Evolutionary conservation across 2,797 vertebrate genomes (phyloP).

Genomic region (Propithecus perrieri): DNA sequence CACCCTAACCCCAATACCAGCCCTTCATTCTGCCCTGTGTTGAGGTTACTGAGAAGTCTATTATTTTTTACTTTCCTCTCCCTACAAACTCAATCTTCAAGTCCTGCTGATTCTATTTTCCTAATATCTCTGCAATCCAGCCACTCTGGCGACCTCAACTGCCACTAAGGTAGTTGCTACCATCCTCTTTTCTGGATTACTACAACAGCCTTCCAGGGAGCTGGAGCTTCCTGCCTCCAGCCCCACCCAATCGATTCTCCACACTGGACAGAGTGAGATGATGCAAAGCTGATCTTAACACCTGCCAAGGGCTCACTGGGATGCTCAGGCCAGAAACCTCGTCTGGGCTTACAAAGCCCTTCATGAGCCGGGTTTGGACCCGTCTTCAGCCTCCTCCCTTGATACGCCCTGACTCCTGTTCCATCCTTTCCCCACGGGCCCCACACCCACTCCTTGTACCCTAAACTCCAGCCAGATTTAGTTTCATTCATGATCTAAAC

Average conservation of each 20-base stretch:
- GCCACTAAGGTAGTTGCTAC: background rate
- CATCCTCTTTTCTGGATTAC: background rate
- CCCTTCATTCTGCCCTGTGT: background rate
- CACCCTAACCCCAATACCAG: background rate
- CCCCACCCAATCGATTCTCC: background rate
- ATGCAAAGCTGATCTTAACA: constrained; percentile 3
- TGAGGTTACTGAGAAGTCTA: background rate
- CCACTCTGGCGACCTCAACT: background rate
- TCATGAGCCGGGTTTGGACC: background rate
- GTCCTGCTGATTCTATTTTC: background rate
- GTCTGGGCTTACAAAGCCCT: background rate
- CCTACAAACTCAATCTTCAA: background rate
- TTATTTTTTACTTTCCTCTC: background rate
- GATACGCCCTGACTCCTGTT: background rate
- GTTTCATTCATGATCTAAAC: background rate
- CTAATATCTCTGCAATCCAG: background rate
- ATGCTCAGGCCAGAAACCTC: background rate
- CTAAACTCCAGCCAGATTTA: background rate
- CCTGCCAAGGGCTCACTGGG: background rate
- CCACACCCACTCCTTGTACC: background rate
- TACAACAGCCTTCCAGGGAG: background rate
- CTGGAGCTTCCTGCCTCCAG: background rate
- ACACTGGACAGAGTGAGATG: background rate
- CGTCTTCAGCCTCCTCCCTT: background rate
- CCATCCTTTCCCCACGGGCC: background rate